Conservation (phyloP, 2,113 vertebrate species). For the Nymphicus hollandicus region DNA sequence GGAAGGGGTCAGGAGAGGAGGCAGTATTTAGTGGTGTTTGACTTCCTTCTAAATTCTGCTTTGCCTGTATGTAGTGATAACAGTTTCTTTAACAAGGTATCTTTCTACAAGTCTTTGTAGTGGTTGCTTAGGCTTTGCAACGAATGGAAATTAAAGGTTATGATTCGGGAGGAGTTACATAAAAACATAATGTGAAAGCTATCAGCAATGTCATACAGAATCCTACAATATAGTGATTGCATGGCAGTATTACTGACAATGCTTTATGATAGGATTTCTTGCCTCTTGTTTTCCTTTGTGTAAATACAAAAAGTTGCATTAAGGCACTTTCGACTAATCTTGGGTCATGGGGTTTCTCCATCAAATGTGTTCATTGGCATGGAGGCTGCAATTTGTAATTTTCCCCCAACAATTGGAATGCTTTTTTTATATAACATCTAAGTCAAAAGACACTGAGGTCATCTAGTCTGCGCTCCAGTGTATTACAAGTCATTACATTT, state of each 20-base stretch:
- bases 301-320: not conserved
- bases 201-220: not conserved
- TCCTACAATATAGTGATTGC: not conserved
- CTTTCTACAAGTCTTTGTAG: not conserved
- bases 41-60: not conserved
- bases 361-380: not conserved
- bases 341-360: not conserved
- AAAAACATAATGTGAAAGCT: not conserved
- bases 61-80: not conserved
- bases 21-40: not conserved
- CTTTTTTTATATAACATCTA: not conserved
- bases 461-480: not conserved
- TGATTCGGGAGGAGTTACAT: not conserved
- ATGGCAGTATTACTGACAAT: not conserved
- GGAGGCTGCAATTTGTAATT: not conserved
- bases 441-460: slow-evolving; percentile 19
- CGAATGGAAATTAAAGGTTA: not conserved
- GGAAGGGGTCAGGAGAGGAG: not conserved
- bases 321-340: not conserved
- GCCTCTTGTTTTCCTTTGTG: not conserved
- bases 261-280: not conserved
- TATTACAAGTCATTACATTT: slow-evolving; percentile 34
- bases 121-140: not conserved
- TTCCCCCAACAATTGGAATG: not conserved
- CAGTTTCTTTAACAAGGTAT: not conserved